phyloP scores from a whole-genome alignment of 1,140 invertebrate species.

The Campoletis sonorensis region DNA sequence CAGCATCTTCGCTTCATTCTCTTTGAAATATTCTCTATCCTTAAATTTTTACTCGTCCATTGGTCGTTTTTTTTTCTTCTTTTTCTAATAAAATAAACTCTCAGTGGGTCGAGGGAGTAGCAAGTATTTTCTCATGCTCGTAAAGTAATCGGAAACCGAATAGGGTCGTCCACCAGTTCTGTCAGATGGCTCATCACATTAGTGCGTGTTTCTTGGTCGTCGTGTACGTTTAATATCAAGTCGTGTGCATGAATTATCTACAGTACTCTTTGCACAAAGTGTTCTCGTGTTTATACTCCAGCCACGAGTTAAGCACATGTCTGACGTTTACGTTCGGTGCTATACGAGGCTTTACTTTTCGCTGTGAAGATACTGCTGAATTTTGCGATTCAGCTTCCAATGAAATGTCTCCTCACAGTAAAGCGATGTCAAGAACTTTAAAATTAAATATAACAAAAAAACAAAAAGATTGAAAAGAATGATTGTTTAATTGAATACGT shows the following conservation, averaged over 20 bases:
- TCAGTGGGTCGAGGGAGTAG: not conserved
- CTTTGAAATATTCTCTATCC: not conserved
- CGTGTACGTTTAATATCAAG: not conserved
- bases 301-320: slow-evolving; percentile 17
- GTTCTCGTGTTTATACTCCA: not conserved
- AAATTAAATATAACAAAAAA: too few relatives aligned
- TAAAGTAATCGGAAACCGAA: slow-evolving; percentile 9
- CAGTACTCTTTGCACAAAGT: not conserved
- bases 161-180: not conserved
- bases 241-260: not conserved
- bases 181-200: not conserved
- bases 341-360: not conserved
- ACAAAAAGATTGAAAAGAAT: too few relatives aligned
- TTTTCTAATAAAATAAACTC: too few relatives aligned
- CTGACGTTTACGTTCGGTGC: not conserved
- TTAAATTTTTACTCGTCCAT: not conserved
- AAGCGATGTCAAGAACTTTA: not conserved
- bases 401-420: not conserved
- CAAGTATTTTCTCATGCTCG: not conserved
- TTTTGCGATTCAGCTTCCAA: not conserved
- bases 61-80: not conserved
- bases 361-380: not conserved
- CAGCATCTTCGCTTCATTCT: not conserved
- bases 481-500: too few relatives aligned
- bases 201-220: not conserved